phyloP scores from a whole-genome alignment of 2,888 invertebrate species.

The Lepeophtheirus nordmannii region DNA sequence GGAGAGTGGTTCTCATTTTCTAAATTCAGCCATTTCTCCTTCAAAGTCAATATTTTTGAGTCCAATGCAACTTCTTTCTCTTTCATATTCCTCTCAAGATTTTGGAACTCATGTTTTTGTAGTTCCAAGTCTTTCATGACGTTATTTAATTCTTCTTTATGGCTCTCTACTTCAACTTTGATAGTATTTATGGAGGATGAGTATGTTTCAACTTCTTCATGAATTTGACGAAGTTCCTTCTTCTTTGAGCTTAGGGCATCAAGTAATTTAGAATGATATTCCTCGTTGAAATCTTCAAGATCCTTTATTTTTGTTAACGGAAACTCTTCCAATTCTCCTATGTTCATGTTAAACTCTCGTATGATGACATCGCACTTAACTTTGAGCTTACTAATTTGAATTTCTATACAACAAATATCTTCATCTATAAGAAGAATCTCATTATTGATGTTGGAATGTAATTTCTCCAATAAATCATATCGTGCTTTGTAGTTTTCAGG shows the following conservation, averaged over 20 bases:
- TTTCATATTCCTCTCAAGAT: not conserved
- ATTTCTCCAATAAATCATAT: not conserved
- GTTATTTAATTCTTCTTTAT: not conserved
- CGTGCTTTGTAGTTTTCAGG: not conserved
- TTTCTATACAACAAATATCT: not conserved
- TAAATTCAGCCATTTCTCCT: not conserved
- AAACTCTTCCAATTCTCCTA: not conserved
- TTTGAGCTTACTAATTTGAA: not conserved
- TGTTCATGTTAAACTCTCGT: constrained; percentile 2
- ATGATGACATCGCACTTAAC: not conserved
- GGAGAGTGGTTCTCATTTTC: not conserved
- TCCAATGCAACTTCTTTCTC: not conserved
- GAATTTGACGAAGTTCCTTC: not conserved
- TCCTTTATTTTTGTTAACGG: not conserved
- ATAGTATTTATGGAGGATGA: not conserved
- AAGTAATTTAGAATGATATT: not conserved
- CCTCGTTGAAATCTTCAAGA: not conserved
- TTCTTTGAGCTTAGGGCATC: not conserved
- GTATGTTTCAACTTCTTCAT: not conserved
- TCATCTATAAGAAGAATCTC: not conserved
- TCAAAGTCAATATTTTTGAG: not conserved
- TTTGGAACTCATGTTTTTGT: not conserved
- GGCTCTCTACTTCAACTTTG: not conserved
- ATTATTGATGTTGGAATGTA: not conserved
- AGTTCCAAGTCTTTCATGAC: not conserved